These are phyloP conservation scores for Trichopoda pennipes DNA, from an alignment of 2,888 invertebrate species.

Conservation along the genomic window DNA sequence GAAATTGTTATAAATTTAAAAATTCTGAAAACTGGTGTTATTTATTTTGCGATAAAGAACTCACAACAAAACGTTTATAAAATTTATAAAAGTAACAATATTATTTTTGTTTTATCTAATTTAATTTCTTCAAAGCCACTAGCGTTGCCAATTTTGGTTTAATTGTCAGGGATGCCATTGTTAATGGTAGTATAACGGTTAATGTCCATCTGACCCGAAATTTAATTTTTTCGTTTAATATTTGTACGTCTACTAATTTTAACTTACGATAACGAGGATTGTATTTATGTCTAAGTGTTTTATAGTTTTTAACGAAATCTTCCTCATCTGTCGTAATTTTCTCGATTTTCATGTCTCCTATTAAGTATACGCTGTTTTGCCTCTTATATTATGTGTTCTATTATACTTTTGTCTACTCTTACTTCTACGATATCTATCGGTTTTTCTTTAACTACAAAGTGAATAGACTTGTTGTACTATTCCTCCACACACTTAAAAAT, in stretches of 20 bases:
- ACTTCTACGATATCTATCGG: slow-evolving; percentile 6
- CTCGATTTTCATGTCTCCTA: slow-evolving; percentile 14
- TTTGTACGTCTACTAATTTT: background rate
- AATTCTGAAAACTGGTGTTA: no score
- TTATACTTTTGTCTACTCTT: background rate
- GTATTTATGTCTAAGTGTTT: background rate
- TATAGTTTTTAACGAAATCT: slow-evolving; percentile 8
- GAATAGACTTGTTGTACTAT: slow-evolving; percentile 30
- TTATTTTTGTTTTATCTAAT: no score
- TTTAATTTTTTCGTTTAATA: background rate
- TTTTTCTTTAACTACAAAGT: background rate
- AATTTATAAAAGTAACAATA: no score
- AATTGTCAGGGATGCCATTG: background rate
- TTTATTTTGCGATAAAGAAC: no score
- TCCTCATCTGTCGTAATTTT: slow-evolving; percentile 9
- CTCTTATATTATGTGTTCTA: background rate
- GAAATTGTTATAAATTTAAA: no score
- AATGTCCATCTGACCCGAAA: background rate
- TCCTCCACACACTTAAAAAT: slow-evolving; percentile 25
- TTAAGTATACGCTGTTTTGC: background rate
- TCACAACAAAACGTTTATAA: no score
- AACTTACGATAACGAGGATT: background rate
- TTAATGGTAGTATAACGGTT: background rate
- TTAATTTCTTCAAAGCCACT: no score
- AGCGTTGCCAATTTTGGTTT: no score